Evolutionary conservation across 2,888 invertebrate genomes (phyloP).

Genomic region (Platerodrilus igneus): DNA sequence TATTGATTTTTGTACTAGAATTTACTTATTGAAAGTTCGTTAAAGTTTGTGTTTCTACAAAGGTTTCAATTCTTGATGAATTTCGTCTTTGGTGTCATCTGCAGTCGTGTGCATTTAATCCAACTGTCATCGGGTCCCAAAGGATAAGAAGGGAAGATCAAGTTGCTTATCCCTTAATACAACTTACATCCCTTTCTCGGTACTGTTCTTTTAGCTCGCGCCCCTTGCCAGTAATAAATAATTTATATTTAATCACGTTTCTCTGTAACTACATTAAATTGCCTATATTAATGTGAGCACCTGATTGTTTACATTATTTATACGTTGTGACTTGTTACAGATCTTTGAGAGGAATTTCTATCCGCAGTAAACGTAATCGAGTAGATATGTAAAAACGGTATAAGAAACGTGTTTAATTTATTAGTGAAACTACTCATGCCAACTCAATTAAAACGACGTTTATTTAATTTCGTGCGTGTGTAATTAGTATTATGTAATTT

Average conservation of each 20-base stretch:
- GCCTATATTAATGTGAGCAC: conserved; percentile 41
- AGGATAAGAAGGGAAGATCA: conserved; percentile 24
- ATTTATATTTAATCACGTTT: conserved; percentile 48
- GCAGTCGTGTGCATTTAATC: conserved; percentile 22
- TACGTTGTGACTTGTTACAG: conserved; percentile 26
- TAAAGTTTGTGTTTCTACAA: too few relatives aligned
- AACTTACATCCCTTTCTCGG: conserved; percentile 27
- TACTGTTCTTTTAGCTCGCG: conserved; percentile 31
- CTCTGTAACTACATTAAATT: conserved; percentile 45
- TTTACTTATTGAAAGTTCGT: too few relatives aligned
- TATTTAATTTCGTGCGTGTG: too few relatives aligned
- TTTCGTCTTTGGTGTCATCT: conserved; percentile 19
- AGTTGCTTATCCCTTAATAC: conserved; percentile 34
- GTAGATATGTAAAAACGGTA: too few relatives aligned
- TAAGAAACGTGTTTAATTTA: too few relatives aligned
- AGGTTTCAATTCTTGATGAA: conserved; percentile 14
- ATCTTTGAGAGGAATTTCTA: too few relatives aligned
- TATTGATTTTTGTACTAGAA: too few relatives aligned
- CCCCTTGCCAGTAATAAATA: conserved; percentile 39
- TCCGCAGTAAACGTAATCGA: too few relatives aligned
- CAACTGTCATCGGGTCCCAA: conserved; percentile 24
- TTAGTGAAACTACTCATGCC: too few relatives aligned
- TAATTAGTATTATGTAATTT: too few relatives aligned
- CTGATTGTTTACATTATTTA: conserved; percentile 39
- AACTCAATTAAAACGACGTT: too few relatives aligned